Conservation (phyloP, 2,888 invertebrate species). For the Limenitis camilla region DNA sequence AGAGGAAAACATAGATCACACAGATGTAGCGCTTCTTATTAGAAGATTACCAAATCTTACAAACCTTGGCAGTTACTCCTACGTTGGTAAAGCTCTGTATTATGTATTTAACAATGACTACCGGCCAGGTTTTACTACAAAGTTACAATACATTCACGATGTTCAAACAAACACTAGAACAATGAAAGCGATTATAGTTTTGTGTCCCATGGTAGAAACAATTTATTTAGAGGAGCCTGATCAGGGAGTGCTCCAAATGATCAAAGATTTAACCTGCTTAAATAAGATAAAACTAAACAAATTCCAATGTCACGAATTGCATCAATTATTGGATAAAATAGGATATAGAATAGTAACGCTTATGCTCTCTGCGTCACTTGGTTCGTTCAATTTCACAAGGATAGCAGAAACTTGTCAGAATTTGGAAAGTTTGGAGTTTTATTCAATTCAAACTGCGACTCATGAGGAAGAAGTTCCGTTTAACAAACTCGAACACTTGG, state of each 20-base stretch:
- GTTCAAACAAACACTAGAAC: conserved; percentile 75
- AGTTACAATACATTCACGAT: conserved; percentile 79
- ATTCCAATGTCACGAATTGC: conserved; percentile 76
- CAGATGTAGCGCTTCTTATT: conserved; percentile 77
- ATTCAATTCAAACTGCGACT: conserved; percentile 77
- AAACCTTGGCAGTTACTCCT: conserved; percentile 79
- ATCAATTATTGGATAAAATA: conserved; percentile 71
- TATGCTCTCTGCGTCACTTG: conserved; percentile 74
- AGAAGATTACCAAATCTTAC: conserved; percentile 77
- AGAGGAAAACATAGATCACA: conserved; percentile 79
- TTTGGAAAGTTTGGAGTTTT: conserved; percentile 77
- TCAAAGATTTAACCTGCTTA: conserved; percentile 65
- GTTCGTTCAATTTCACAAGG: conserved; percentile 75
- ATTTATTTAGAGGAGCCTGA: conserved; percentile 79
- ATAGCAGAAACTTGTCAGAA: conserved; percentile 76
- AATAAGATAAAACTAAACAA: conserved; percentile 77
- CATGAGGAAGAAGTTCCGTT: conserved; percentile 74
- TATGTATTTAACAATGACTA: conserved; percentile 72
- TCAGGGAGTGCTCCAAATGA: conserved; percentile 63
- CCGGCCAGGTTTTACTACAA: conserved; percentile 73
- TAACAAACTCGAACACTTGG: conserved; percentile 77
- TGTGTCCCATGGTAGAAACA: conserved; percentile 78
- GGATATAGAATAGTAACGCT: conserved; percentile 72
- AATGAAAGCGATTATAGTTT: conserved; percentile 73
- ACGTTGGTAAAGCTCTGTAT: conserved; percentile 77